Evolutionary conservation across 2,113 vertebrate genomes (phyloP), one percentile per base, ranked within the genome.

Genomic region (Ammospiza caudacuta): DNA sequence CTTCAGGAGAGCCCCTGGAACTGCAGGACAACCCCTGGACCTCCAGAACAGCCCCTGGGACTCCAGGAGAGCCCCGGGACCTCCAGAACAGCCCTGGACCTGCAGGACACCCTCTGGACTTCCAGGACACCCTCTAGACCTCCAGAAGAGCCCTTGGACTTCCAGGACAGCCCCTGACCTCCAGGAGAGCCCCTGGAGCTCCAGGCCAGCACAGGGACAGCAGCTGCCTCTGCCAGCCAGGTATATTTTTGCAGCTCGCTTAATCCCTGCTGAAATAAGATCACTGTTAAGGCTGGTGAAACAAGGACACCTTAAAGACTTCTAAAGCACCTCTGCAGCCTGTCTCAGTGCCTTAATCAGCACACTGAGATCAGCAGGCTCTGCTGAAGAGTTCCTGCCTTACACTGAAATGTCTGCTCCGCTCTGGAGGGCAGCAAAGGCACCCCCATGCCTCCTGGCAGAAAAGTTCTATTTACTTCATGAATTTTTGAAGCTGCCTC

Each of bases 401-500:
- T 44, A 5, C 43, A 74, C 25, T n/a, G 86, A 95, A 87, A 94
- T 44, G 93, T 78, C 96, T 95, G 91, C 89, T 94, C 83, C 8
- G 9, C 80, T 94, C 91, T n/a, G 83, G 83, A 92, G 70, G 74
- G 83, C 92, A 85, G 59, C 66, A 54, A 72, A 89, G 70, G 52
- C 35, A 37, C 62, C 84, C 87, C 70, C 23, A 63, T 80, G 74
- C 82, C 75, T 86, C 82, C 94, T 90, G 86, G 76, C 80, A 97
- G 44, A 72, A 93, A 94, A 94, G 89, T 87, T 79, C 90, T 93
- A 87, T 84, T 95, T 51, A 90, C 91, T 90, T 96, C 94, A 97
- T 96, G 78, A 96, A 97, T 97, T 96, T 97, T 97, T 97, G 87
- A 97, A 96, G 90, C 70, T 66, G 57, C 94, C 90, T 97, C 95